Base-by-base conservation (phyloP, 2,113 vertebrate species). In the Emydura subglobosa region DNA sequence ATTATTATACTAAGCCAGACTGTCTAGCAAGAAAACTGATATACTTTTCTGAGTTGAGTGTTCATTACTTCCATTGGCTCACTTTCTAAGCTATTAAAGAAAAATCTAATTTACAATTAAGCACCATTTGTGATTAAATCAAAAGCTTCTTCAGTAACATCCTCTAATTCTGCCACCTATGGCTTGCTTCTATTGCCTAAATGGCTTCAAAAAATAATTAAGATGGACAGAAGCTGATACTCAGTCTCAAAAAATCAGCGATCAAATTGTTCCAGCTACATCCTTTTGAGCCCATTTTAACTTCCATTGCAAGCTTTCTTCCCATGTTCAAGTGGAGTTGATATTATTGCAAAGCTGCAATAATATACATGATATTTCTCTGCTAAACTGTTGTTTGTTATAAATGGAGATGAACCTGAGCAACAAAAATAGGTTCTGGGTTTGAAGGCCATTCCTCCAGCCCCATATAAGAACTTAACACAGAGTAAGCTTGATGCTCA, bases 41-140 rank as follows among this genome's bases (percentile, higher is more conserved):
- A 25, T 39, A 39, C 54, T 92, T 96, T 94, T 86, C 79, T 88
- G 79, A 96, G 84, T 90, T 86, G 90, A 72, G 65, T 72, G 39
- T 72, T 72, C 19, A 72, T 72, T 72, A 25, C 5, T 91, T 91
- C 27, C 13, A 31, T 72, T 94, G 82, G 79, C 21, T 92, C 22
- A 29, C 44, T 89, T 94, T 47, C 54, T 86, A 49, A 96, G 44
- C 57, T 79, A 65, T 86, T 21, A 5, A 29, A 27, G 83, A 83
- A 88, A 96, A 11, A 85, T 79, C 16, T 87, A 51, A 83, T 72
- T 90, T 92, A 31, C 14, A 87, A 76, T 88, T 90, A 92, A 68
- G 5, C 44, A 16, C 94, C 72, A n/a, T 93, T 25, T 85, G 31
- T 92, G 42, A 91, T 88, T 55, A 92, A 92, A 90, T 79, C 74